Evolutionary conservation across 35 echinoderm and acorn worm genomes (phyloP).

Genomic region (Antedon bifida): DNA sequence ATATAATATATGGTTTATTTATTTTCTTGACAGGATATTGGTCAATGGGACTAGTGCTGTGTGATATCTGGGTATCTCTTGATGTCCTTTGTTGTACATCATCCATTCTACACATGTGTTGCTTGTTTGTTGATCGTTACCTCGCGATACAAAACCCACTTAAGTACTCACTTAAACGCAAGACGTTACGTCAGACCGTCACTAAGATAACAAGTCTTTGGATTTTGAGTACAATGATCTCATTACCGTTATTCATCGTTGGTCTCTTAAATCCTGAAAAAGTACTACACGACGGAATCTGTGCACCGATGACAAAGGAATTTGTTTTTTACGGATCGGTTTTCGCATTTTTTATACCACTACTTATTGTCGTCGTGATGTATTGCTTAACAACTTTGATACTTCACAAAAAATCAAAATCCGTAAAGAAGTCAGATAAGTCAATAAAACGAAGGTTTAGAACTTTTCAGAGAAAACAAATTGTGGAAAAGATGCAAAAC

Average conservation of each 20-base stretch:
- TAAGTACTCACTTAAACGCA: slow-evolving; percentile 3
- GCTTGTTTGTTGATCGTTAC: slow-evolving; percentile 59
- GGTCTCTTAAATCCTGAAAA: slow-evolving; percentile 17
- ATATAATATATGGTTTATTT: background rate
- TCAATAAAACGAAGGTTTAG: too few species aligned
- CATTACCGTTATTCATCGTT: slow-evolving; percentile 49
- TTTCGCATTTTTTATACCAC: slow-evolving; percentile 58
- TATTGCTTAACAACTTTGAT: slow-evolving; percentile 43
- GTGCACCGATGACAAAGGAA: slow-evolving; percentile 34
- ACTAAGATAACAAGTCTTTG: slow-evolving; percentile 56
- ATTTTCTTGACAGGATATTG: slow-evolving; percentile 40
- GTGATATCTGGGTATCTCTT: slow-evolving; percentile 46
- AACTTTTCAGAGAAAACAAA: too few species aligned
- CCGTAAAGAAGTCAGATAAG: background rate
- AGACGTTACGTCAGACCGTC: slow-evolving; percentile 11
- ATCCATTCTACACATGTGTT: slow-evolving; percentile 79
- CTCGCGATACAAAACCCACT: slow-evolving; percentile 60
- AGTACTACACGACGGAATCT: slow-evolving; percentile 28
- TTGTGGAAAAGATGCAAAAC: too few species aligned
- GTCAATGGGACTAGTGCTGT: slow-evolving; percentile 32
- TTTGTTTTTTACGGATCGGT: slow-evolving; percentile 73
- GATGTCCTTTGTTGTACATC: slow-evolving; percentile 80
- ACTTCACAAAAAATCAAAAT: slow-evolving; percentile 31
- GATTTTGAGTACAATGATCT: slow-evolving; percentile 36
- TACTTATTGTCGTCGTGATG: slow-evolving; percentile 40